Conservation (phyloP, 2,888 invertebrate genomes). For the Adelphocoris suturalis region DNA sequence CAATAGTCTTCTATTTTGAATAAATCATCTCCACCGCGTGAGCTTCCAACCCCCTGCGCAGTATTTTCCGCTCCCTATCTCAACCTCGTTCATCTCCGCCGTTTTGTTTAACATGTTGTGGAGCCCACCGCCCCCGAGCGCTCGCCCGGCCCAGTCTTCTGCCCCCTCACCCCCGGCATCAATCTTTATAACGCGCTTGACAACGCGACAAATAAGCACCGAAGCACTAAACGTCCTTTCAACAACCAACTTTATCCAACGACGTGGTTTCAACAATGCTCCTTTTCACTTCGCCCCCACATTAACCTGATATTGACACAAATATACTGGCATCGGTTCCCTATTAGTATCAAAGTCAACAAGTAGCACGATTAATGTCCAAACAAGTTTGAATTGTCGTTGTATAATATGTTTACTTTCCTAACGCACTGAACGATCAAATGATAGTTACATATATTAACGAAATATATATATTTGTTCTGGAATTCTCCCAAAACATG, state of each 20-base stretch:
- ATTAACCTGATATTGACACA: slow-evolving; percentile 25
- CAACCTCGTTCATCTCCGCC: background rate
- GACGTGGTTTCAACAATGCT: slow-evolving; percentile 11
- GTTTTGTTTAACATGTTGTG: slow-evolving; percentile 40
- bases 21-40: slow-evolving; percentile 47
- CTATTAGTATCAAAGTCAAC: background rate
- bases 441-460: too few species aligned
- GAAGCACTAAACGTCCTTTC: slow-evolving; percentile 25
- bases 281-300: slow-evolving; percentile 12
- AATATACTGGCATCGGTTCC: background rate
- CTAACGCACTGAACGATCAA: too few species aligned
- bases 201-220: slow-evolving; percentile 26
- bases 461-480: too few species aligned
- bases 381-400: too few species aligned
- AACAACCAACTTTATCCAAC: slow-evolving; percentile 25
- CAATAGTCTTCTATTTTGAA: slow-evolving; percentile 53
- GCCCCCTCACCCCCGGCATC: background rate
- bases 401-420: too few species aligned
- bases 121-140: background rate
- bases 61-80: background rate
- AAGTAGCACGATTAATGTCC: background rate
- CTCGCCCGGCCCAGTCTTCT: background rate
- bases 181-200: slow-evolving; percentile 50
- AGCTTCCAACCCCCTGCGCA: background rate
- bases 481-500: too few species aligned